Conservation (phyloP, 2,797 vertebrate genomes). For the Xenops minutus region DNA sequence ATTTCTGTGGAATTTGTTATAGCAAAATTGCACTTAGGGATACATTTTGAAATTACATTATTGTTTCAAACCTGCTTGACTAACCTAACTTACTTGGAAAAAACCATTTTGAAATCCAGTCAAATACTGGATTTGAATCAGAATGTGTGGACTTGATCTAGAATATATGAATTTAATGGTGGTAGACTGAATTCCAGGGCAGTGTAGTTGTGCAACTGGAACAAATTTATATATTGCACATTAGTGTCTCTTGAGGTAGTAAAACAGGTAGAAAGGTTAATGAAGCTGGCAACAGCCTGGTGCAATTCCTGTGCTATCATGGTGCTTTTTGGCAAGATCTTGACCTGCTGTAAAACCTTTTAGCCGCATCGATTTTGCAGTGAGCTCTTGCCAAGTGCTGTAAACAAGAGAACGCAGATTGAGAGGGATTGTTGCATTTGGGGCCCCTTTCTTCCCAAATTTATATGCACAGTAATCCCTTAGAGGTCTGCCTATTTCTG, state of each 20-base stretch:
- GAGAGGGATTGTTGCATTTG: background rate
- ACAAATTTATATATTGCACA: background rate
- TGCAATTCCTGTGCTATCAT: background rate
- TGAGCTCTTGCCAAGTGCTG: background rate
- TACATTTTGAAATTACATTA: background rate
- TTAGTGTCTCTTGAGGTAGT: background rate
- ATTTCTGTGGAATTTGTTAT: background rate
- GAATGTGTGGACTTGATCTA: background rate
- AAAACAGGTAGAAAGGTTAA: background rate
- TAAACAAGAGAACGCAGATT: background rate
- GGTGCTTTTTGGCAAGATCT: slow-evolving; percentile 22
- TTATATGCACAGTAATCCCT: background rate
- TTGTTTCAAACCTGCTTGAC: background rate
- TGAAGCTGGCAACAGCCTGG: background rate
- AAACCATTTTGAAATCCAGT: background rate
- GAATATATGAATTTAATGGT: background rate
- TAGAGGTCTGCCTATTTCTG: background rate
- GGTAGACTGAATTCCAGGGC: background rate
- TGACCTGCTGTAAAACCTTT: background rate
- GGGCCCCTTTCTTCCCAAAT: background rate
- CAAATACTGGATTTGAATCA: background rate
- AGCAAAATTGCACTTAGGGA: background rate
- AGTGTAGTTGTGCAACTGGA: background rate
- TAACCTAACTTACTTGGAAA: background rate
- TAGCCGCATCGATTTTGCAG: background rate